Evolutionary conservation across 2,113 vertebrate species (phyloP), one percentile per base, ranked within the genome.

Genomic region (Trachemys scripta): DNA sequence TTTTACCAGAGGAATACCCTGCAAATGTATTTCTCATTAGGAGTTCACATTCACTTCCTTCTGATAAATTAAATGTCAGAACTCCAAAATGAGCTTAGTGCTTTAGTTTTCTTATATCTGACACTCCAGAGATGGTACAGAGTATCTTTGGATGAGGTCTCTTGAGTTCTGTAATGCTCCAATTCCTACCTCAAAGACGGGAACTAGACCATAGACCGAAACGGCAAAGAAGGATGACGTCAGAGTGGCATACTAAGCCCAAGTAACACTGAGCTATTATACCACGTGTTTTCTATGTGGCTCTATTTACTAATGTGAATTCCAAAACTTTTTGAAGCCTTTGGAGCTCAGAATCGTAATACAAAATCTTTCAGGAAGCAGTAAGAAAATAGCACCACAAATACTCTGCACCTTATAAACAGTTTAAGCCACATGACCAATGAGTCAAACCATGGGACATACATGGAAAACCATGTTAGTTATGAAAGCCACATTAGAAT

Each of bases 11-110:
- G 81, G 82, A 76, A 29, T 45, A 29, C 95, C 87, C 75, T 92
- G 85, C 85, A 57, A 95, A 84, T 93, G 94, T 93, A 45, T 87
- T 42, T 83, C 24, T 87, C 56, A 97, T 94, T 84, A 95, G 83
- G n/a, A 91, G 87, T 50, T 80, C 83, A 89, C 8, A 47, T 49
- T 59, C 78, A 92, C 35, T 91, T 89, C 54, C 54, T 59, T 87
- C 50, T 87, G 22, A 42, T 87, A 75, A 95, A 86, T 9, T 42
- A 2, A 22, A 14, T 65, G 10, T 81, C 72, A 94, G 89, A 84
- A 88, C 84, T 97, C 56, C 80, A 78, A 93, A 94, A 84, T 49
- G 88, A 90, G 79, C 38, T 2, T 8, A 94, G 16, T 22, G 59
- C 20, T 6, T 94, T 62, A 53, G 25, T 3, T 90, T 90, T 50